These are phyloP conservation scores for Popillia japonica DNA, from an alignment of 1,140 invertebrate species.

Conservation along the genomic window DNA sequence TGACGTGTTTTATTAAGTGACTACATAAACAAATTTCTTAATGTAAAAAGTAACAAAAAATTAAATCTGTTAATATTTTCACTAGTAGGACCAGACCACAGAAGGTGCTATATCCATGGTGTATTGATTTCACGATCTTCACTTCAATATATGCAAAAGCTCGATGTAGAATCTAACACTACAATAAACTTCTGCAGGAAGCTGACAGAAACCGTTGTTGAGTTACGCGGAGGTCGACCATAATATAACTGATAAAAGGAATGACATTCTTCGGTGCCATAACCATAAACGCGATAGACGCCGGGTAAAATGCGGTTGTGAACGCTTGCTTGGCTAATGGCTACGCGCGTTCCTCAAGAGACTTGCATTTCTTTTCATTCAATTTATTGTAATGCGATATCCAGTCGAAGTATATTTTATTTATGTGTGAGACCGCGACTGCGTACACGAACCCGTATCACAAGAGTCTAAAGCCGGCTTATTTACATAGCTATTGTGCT, in stretches of 20 bases:
- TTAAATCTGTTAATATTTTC: too few relatives aligned
- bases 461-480: constrained; percentile 3
- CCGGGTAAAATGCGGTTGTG: constrained; percentile 30
- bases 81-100: too few relatives aligned
- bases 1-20: too few relatives aligned
- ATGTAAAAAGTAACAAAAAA: too few relatives aligned
- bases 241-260: constrained; percentile 16
- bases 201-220: constrained; percentile 8
- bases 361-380: constrained; percentile 35
- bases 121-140: too few relatives aligned
- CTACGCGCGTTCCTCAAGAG: constrained; percentile 28
- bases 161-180: neutral
- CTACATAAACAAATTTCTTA: too few relatives aligned
- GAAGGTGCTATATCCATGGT: too few relatives aligned
- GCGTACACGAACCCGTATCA: neutral
- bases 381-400: constrained; percentile 35
- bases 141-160: too few relatives aligned
- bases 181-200: constrained; percentile 12
- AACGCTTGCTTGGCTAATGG: constrained; percentile 37
- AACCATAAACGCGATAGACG: constrained; percentile 32
- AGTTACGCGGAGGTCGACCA: constrained; percentile 29
- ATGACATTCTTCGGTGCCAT: constrained; percentile 31
- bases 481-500: constrained; percentile 28
- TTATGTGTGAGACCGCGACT: constrained; percentile 20
- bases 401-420: constrained; percentile 28